Evolutionary conservation across 1,140 invertebrate species (phyloP), one percentile per base, ranked within the genome.

Genomic region (Zaprionus vittiger): DNA sequence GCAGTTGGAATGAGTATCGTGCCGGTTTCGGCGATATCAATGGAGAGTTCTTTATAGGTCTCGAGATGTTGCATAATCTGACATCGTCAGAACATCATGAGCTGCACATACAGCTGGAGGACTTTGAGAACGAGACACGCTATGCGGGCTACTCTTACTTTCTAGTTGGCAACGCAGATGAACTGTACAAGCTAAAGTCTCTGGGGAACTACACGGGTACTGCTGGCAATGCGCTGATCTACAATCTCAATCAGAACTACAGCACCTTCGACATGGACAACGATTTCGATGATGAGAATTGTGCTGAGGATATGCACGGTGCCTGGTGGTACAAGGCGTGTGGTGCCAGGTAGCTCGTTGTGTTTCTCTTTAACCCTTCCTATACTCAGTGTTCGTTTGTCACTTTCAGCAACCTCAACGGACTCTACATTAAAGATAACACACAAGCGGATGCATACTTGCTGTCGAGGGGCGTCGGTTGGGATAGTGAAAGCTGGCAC

Each of bases 261-360:
- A 62, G 60, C 38, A 62, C 60, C 3, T 47, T 28, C 15, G 60
- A 62, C 22, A 11, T 11, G 14, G 60, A 62, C 9, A 62, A 62
- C 11, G 60, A 62, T 22, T 62, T 6, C 24, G 60, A 62, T 44
- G 60, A 62, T 3, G 60, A 62, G 22, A 44, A 62, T 17, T 62
- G 60, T 11, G 60, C 60, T 7, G 38, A 47, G 15, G 38, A 28
- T 5, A 9, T 44, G 14, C 60, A 62, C 15, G 38, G 60, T 15
- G 60, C 38, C 15, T 62, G 60, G 60, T 62, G 60, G 60, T 62
- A 62, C 24, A 24, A 9, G 34, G 38, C 38, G 7, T 62, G 60
- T 28, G 60, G 60, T 3, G 24, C 38, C 14, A 47, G 37, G 60
- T 62, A 20, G 15, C 11, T 28, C 14, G 15, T 41, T n/a, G 22